Conservation (phyloP, 1,140 invertebrate genomes). For the Protaetia brevitarsis region DNA sequence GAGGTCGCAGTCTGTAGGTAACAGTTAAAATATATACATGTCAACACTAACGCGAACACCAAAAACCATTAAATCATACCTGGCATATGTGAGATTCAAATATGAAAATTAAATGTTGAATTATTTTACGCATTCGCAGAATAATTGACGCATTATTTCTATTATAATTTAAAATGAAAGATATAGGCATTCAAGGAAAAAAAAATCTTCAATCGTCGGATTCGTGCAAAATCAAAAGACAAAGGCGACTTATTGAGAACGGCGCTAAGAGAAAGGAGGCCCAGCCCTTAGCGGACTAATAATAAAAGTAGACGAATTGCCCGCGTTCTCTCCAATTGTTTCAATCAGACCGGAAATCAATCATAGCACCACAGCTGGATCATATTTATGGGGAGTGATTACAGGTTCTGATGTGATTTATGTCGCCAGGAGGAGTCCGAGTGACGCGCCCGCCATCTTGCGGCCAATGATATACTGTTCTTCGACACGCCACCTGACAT, state of each 20-base stretch:
- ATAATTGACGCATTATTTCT: too few relatives aligned
- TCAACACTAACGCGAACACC: too few relatives aligned
- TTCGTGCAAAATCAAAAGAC: background rate
- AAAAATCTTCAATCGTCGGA: too few relatives aligned
- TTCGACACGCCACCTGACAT: constrained; percentile 45
- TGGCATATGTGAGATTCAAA: too few relatives aligned
- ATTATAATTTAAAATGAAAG: too few relatives aligned
- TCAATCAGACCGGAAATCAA: constrained; percentile 30
- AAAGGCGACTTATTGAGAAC: background rate
- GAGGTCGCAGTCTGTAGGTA: too few relatives aligned
- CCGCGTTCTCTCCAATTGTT: constrained; percentile 21
- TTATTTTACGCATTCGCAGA: too few relatives aligned
- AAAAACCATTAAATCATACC: too few relatives aligned
- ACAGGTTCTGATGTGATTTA: constrained; percentile 45
- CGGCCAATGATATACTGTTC: constrained; percentile 39
- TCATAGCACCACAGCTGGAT: constrained; percentile 35
- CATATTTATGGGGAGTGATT: constrained; percentile 45
- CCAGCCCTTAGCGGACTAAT: background rate
- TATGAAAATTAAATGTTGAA: too few relatives aligned
- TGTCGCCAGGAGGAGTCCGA: constrained; percentile 26
- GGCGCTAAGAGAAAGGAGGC: background rate
- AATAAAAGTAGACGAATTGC: constrained; percentile 14
- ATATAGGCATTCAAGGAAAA: too few relatives aligned
- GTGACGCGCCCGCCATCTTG: constrained; percentile 40
- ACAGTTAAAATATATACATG: too few relatives aligned